Percentiles rank a stretch among this genome's conserved stretches.
phyloP scores from a whole-genome alignment of 2,113 vertebrate genomes.

The Ammodytes marinus region DNA sequence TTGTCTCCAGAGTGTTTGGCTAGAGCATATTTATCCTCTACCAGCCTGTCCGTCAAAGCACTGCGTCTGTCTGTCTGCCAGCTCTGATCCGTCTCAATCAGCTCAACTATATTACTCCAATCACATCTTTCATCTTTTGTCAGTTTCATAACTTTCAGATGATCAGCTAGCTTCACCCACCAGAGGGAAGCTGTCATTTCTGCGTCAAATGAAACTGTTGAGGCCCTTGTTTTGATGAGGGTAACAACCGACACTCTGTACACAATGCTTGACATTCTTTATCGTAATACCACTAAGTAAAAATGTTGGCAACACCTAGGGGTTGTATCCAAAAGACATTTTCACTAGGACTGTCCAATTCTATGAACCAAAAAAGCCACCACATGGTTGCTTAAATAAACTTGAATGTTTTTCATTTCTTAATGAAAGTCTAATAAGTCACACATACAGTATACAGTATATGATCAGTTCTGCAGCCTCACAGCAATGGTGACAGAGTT shows the following conservation, averaged over 20 bases:
- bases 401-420: no score
- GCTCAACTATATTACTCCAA: slow-evolving; percentile 42
- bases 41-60: slow-evolving; percentile 46
- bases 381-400: neutral
- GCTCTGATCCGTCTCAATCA: slow-evolving; percentile 55
- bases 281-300: neutral
- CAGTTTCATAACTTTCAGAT: slow-evolving; percentile 49
- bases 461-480: no score
- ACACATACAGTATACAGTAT: no score
- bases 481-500: neutral
- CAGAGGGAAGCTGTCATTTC: slow-evolving; percentile 42
- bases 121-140: slow-evolving; percentile 55
- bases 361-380: neutral
- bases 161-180: slow-evolving; percentile 40
- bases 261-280: neutral
- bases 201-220: neutral
- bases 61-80: slow-evolving; percentile 54
- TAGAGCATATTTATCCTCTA: slow-evolving; percentile 17
- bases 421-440: no score
- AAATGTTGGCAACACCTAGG: neutral
- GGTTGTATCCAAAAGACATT: neutral
- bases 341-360: neutral
- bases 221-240: neutral
- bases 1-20: slow-evolving; percentile 19
- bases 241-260: neutral